Evolutionary conservation across 1,140 invertebrate species (phyloP).

Genomic region (Eupeodes corollae): DNA sequence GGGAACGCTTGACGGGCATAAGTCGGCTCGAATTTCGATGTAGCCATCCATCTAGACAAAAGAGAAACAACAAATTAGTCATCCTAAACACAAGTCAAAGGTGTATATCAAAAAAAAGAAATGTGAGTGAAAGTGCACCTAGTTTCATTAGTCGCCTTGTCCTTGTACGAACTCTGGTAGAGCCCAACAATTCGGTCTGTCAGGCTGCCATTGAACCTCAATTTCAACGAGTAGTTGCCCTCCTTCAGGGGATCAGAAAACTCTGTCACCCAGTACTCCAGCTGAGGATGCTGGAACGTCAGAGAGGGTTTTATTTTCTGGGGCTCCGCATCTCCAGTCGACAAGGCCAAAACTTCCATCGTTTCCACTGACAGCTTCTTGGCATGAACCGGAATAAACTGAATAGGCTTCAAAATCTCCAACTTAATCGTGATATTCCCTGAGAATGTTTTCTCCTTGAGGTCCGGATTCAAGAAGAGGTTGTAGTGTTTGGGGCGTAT

Average conservation of each 20-base stretch:
- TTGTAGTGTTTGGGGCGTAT: conserved; percentile 64
- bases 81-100: not conserved
- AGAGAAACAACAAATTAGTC: conserved; percentile 3
- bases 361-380: conserved; percentile 38
- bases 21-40: conserved; percentile 87
- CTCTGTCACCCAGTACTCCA: conserved; percentile 57
- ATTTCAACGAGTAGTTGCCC: conserved; percentile 49
- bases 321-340: conserved; percentile 16
- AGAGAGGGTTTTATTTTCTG: conserved; percentile 14
- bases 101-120: not conserved
- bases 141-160: conserved; percentile 42
- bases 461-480: conserved; percentile 59
- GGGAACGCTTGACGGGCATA: conserved; percentile 86
- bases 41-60: conserved; percentile 67
- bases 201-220: conserved; percentile 60
- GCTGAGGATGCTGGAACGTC: conserved; percentile 42
- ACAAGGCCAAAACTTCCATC: conserved; percentile 17
- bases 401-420: conserved; percentile 43
- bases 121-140: conserved; percentile 39
- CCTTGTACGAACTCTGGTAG: conserved; percentile 64
- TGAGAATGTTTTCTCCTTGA: conserved; percentile 53
- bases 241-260: conserved; percentile 40
- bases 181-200: conserved; percentile 61
- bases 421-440: conserved; percentile 64
- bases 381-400: conserved; percentile 57